Percentiles rank a stretch among this genome's conserved stretches.
phyloP scores from a whole-genome alignment of 2,888 invertebrate species.

The Eumerus sabulonum region DNA sequence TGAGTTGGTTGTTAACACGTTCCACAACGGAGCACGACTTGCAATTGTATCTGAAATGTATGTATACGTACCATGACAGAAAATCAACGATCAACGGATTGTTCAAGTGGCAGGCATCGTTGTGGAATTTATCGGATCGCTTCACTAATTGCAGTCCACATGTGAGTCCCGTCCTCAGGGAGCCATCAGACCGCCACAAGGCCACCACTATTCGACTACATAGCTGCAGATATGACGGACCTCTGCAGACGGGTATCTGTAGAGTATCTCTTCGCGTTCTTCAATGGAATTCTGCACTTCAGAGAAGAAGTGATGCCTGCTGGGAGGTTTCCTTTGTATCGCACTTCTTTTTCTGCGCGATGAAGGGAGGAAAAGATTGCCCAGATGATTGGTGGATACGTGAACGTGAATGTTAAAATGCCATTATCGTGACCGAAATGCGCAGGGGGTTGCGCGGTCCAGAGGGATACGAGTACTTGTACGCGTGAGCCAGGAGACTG shows the following conservation, averaged over 20 bases:
- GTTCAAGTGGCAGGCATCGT: conserved; percentile 13
- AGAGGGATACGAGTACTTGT: background rate
- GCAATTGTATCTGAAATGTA: background rate
- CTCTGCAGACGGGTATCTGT: conserved; percentile 18
- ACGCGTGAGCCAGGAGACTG: background rate
- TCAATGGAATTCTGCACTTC: conserved; percentile 48
- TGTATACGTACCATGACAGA: conserved; percentile 41
- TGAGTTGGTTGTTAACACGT: conserved; percentile 50
- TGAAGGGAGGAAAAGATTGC: conserved; percentile 36
- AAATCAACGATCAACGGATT: conserved; percentile 2
- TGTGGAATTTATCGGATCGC: conserved; percentile 59
- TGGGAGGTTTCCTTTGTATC: background rate
- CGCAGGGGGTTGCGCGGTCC: conserved; percentile 27
- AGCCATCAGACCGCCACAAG: conserved; percentile 1
- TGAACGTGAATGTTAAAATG: conserved; percentile 44
- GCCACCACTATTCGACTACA: conserved; percentile 6
- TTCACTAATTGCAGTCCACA: conserved; percentile 58
- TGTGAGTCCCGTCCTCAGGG: conserved; percentile 44
- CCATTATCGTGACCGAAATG: conserved; percentile 67
- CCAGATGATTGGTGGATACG: conserved; percentile 46
- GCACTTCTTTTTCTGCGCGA: background rate
- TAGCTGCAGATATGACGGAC: conserved; percentile 2
- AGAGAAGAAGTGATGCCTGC: conserved; percentile 6
- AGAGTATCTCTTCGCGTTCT: conserved; percentile 19
- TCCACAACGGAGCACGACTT: background rate